Base-by-base conservation (phyloP, 2,888 invertebrate species). In the Dastarcus helophoroides region DNA sequence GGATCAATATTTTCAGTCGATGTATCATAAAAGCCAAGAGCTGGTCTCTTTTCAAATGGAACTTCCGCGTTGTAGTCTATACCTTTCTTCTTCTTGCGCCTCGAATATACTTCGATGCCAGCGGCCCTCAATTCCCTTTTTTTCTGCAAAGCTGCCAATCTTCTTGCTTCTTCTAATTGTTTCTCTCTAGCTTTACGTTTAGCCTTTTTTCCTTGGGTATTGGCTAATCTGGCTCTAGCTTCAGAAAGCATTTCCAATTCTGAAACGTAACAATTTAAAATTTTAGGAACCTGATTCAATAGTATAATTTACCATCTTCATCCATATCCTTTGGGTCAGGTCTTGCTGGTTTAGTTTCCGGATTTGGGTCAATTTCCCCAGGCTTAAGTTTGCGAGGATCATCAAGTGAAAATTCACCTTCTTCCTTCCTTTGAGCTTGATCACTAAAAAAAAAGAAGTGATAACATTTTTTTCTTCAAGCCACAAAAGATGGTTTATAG, bases 291-390 rank as follows among this genome's bases (percentile, higher is more conserved):
- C n/a, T n/a, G n/a, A n/a, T n/a, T n/a, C n/a, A n/a, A n/a, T n/a
- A n/a, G n/a, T n/a, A n/a, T n/a, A n/a, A 29, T 21, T 41, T 62
- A 86, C 88, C 94, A 72, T 98, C 97, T 75, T 98, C 97, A 63
- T 98, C 98, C 98, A 98, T 98, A 56, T 98, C 98, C 51, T 97
- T 91, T 2, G 97, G 97, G 66, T 98, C 98, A 2, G 98, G 98
- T 29, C 97, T 71, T 0, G 98, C 98, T 3, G 98, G 98, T 62
- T 98, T 99, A 1, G 97, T 98, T 65, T 99, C 98, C 6, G 98
- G 98, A 64, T 97, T 97, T 0, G 98, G 98, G 65, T 98, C 98
- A 51, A 98, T 98, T 68, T 99, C 98, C 14, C 98, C 98, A 1
- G 97, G 97, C 57, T 94, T 94, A 22, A 99, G 67, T 58, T 97